Evolutionary conservation across 2,797 vertebrate species (phyloP), one percentile per base, ranked within the genome.

Genomic region (Karalla daura): DNA sequence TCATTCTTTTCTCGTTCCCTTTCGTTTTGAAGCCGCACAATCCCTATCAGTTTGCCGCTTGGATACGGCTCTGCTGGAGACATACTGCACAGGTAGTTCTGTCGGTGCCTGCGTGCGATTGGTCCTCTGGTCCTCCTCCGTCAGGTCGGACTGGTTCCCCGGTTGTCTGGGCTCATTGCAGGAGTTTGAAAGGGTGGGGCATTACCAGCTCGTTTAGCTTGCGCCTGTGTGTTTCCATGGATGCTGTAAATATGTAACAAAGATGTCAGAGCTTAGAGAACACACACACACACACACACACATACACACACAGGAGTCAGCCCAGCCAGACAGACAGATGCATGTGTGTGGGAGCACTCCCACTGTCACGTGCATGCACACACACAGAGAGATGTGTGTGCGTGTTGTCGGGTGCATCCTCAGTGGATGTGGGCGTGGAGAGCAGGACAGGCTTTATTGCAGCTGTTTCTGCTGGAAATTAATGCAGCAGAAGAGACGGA

Each of bases 131-230:
- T 70, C 55, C 56, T 70, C 55, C 56, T 62, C 35, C 7, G 45
- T 87, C 88, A 84, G 81, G 86, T 89, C 62, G 17, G 71, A 88
- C 88, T 78, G 86, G 83, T 89, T 89, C 64, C 62, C 84, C 71
- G 79, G 73, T 83, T 82, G 64, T 84, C 52, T 56, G 66, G 79
- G 77, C 81, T 88, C 78, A 56, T 52, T 0, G n/a, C 33, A 52
- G 33, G 56, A 58, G 80, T 87, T 74, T 3, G 1, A 35, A 50
- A 21, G 46, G 85, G 75, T 23, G 68, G 55, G 12, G 62, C 70
- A 0, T 53, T 35, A 18, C 60, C 63, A 24, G 33, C 7, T 53
- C 64, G 46, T 70, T 32, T 43, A 61, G 69, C 54, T 32, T 58
- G 35, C 64, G 33, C 33, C 44, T 53, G 27, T 67, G 20, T n/a